Evolutionary conservation across 2,113 vertebrate species (phyloP).

Genomic region (Nyctibius bracteatus): DNA sequence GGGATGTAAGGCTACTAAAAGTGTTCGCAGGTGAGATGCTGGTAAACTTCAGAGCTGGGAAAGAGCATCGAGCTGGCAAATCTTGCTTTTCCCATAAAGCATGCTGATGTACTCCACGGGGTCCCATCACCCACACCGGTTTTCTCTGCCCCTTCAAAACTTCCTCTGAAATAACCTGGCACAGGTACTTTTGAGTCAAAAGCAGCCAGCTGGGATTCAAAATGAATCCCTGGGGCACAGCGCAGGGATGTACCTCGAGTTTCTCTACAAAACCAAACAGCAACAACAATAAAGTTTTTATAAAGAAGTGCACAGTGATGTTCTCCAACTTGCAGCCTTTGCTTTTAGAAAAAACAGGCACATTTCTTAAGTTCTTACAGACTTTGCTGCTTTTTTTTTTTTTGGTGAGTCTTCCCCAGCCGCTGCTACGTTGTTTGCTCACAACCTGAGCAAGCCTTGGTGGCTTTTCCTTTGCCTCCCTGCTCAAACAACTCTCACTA

Average conservation of each 20-base stretch:
- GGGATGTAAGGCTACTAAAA: too few relatives aligned
- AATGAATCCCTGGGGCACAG: not conserved
- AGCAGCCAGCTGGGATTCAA: not conserved
- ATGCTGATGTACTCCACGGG: rapidly evolving
- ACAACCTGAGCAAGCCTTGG: not conserved
- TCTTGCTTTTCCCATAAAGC: not conserved
- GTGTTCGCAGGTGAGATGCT: not conserved
- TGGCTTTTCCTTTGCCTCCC: not conserved
- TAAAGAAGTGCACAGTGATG: not conserved
- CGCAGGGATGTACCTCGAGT: rapidly evolving
- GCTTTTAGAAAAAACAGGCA: not conserved
- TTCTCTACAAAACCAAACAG: not conserved
- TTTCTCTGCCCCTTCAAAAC: not conserved
- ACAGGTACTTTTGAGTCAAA: rapidly evolving
- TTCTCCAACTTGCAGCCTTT: not conserved
- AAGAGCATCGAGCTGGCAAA: not conserved
- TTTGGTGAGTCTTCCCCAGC: not conserved
- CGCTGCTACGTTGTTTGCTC: not conserved
- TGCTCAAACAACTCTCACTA: not conserved
- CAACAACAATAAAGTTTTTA: not conserved
- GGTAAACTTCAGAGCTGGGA: not conserved
- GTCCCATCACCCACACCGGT: rapidly evolving
- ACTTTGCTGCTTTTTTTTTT: rapidly evolving
- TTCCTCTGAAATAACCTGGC: not conserved
- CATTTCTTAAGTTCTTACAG: not conserved